A percentile compares a stretch with the other conserved stretches of the same genome.
Evolutionary conservation across 2,113 vertebrate genomes (phyloP).

Genomic region (Cyprinodon variegatus): DNA sequence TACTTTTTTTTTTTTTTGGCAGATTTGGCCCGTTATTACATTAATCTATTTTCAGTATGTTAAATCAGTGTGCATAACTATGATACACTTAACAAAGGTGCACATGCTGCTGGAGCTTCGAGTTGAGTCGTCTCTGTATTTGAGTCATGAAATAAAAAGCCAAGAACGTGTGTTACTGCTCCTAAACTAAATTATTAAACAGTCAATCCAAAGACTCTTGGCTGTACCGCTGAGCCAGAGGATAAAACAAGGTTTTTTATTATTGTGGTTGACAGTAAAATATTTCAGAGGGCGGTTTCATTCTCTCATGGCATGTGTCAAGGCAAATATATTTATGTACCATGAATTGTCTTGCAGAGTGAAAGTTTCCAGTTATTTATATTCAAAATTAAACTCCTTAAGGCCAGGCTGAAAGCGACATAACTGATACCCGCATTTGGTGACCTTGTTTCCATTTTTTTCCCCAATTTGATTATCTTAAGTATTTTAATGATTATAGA

Average conservation of each 20-base stretch:
- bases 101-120: not conserved
- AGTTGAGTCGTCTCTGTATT: slow-evolving; percentile 14
- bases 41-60: slow-evolving; percentile 37
- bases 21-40: not conserved
- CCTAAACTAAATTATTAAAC: not conserved
- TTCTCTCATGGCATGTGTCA: not conserved
- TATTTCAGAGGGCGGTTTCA: not conserved
- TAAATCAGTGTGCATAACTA: slow-evolving; percentile 14
- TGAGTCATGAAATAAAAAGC: slow-evolving; percentile 23
- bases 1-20: slow-evolving; percentile 6
- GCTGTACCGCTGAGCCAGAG: slow-evolving; percentile 15
- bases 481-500: not conserved
- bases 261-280: not conserved
- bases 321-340: not conserved
- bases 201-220: not conserved
- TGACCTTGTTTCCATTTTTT: not conserved
- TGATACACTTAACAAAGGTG: not conserved
- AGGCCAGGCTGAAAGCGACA: slow-evolving; percentile 2
- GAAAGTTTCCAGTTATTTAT: slow-evolving; percentile 23
- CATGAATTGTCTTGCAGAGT: not conserved
- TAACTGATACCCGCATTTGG: not conserved
- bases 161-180: slow-evolving; percentile 21
- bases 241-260: not conserved
- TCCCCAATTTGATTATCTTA: not conserved
- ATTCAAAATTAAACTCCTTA: slow-evolving; percentile 2